Percentiles rank a stretch among this genome's conserved stretches.
Conservation (phyloP, 1,140 invertebrate species). For the Rhyzopertha dominica region DNA sequence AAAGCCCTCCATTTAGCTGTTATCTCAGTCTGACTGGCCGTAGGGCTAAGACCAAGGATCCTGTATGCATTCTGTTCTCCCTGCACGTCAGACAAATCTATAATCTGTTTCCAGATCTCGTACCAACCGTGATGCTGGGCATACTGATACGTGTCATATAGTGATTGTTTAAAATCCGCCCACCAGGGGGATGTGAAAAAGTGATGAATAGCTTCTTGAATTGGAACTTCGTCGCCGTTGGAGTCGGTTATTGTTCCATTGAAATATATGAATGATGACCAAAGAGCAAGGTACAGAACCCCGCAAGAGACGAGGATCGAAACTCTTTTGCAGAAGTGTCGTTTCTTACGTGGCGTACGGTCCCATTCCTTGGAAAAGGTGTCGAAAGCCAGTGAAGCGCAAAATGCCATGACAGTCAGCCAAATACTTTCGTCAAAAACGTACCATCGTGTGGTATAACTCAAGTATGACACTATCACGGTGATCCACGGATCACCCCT, state of each 20-base stretch:
- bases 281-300: constrained; percentile 66
- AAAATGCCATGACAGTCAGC: constrained; percentile 60
- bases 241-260: constrained; percentile 82
- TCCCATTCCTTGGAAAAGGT: constrained; percentile 73
- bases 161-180: constrained; percentile 66
- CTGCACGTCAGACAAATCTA: constrained; percentile 79
- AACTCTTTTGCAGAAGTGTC: constrained; percentile 45
- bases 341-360: constrained; percentile 53
- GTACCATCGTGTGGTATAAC: constrained; percentile 59
- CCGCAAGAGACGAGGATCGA: constrained; percentile 55
- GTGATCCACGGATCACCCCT: constrained; percentile 51
- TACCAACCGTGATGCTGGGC: constrained; percentile 45
- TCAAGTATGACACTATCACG: constrained; percentile 61
- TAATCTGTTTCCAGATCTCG: constrained; percentile 78
- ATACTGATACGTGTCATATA: constrained; percentile 57
- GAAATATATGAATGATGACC: constrained; percentile 79
- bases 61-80: constrained; percentile 88
- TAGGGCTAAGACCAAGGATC: constrained; percentile 68
- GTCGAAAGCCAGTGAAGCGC: constrained; percentile 63
- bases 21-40: constrained; percentile 80
- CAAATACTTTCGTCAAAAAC: constrained; percentile 65
- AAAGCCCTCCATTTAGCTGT: constrained; percentile 73
- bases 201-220: constrained; percentile 82
- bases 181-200: constrained; percentile 85
- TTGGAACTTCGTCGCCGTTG: constrained; percentile 80